Evolutionary conservation across 2,797 vertebrate species (phyloP).

Genomic region (Acipenser transmontanus): DNA sequence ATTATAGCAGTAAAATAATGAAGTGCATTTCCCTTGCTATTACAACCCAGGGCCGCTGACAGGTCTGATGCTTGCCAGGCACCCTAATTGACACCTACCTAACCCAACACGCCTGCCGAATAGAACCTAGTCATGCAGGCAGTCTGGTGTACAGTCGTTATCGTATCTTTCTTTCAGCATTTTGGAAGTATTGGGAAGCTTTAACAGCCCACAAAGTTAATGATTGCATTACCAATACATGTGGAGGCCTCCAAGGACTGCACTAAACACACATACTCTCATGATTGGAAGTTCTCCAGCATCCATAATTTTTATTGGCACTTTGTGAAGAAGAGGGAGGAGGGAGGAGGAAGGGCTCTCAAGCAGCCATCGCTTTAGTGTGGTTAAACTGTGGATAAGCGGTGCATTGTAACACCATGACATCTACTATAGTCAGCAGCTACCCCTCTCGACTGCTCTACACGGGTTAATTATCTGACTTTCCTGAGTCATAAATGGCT

Average conservation of each 20-base stretch:
- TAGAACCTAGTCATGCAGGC: neutral
- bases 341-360: too few species aligned
- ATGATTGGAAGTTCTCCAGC: neutral
- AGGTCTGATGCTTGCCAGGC: neutral
- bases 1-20: neutral
- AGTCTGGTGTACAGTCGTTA: neutral
- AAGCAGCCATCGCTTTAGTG: too few species aligned
- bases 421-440: too few species aligned
- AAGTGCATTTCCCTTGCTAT: neutral
- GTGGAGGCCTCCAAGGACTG: neutral
- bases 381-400: too few species aligned
- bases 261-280: neutral
- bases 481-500: too few species aligned
- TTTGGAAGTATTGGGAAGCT: neutral
- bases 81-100: neutral
- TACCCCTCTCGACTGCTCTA: too few species aligned
- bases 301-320: constrained; percentile 1
- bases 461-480: too few species aligned
- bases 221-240: neutral
- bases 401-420: too few species aligned
- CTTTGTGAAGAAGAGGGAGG: neutral
- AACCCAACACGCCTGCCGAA: neutral
- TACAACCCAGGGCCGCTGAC: neutral
- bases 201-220: neutral
- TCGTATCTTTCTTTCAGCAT: neutral